A percentile compares a stretch with the other conserved stretches of the same genome.
Evolutionary conservation across 2,797 vertebrate species (phyloP).

Genomic region (Nyctalus aviator): DNA sequence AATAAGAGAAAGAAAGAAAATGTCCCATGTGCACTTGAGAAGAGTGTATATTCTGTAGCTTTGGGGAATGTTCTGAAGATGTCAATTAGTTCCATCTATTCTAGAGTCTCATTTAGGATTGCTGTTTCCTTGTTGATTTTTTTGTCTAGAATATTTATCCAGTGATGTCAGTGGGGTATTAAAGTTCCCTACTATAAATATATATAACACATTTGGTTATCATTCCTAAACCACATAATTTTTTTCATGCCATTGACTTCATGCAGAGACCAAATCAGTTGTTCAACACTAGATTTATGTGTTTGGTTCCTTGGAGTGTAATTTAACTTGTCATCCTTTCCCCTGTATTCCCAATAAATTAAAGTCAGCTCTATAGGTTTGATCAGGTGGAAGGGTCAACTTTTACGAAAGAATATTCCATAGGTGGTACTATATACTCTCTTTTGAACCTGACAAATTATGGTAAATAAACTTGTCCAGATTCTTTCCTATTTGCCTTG

Average conservation of each 20-base stretch:
- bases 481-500: background rate
- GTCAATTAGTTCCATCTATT: no score
- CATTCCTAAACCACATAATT: slow-evolving; percentile 29
- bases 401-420: background rate
- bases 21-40: no score
- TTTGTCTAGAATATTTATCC: no score
- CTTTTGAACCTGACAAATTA: slow-evolving; percentile 21
- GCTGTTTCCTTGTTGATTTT: no score
- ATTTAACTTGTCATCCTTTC: background rate
- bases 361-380: background rate
- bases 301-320: background rate
- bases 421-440: background rate
- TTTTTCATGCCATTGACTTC: slow-evolving; percentile 38
- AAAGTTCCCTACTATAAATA: no score
- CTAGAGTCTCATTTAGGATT: no score
- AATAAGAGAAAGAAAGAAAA: no score
- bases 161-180: no score
- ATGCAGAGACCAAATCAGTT: slow-evolving; percentile 44
- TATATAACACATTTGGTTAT: background rate
- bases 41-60: no score
- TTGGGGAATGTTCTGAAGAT: no score
- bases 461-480: background rate
- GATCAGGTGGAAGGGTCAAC: background rate
- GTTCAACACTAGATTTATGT: background rate
- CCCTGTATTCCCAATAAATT: slow-evolving; percentile 14